Evolutionary conservation across 2,888 invertebrate genomes (phyloP), one percentile per base, ranked within the genome.

Genomic region (Biston betularia): DNA sequence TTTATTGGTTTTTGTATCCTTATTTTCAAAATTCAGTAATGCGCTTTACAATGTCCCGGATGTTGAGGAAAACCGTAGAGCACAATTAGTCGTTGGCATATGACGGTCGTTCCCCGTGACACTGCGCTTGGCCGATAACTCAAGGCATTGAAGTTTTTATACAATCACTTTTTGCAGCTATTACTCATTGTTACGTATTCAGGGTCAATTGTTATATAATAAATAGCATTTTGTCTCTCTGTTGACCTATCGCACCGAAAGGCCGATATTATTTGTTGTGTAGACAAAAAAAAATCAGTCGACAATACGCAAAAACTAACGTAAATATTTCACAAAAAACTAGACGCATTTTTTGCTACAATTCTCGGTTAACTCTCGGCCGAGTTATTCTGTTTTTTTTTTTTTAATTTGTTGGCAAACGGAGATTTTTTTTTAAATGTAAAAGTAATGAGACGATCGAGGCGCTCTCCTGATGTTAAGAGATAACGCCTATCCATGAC

Each of bases 151-250:
- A 54, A 12, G 24, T 42, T 54, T 54, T 54, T 54, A 12, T 42
- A 44, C 54, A 54, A 54, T 54, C 54, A 54, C 54, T 54, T 54
- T 44, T 54, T 54, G 42, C n/a, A n/a, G 24, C 42, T 53, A 54
- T 54, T 24, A 42, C 42, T 42, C 33, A 54, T 54, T 54, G 54
- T 54, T 54, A 42, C 54, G 8, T 11, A 12, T 54, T n/a, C 54
- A 54, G 24, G 54, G 54, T 44, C 54, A 42, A 54, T 54, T 4
- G 52, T 8, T 34, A 53, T 38, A 6, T 54, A 42, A 40, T 42
- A 42, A 54, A 42, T 1, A 42, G 12, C 34, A 9, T 24, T 42
- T 12, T 1, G 54, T 44, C 54, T 54, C 42, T 53, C 53, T 40
- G 14, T 53, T 53, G 53, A 53, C 53, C 53, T 53, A 53, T 15